A percentile compares a stretch with the other conserved stretches of the same genome.
These are phyloP conservation scores for Drosophila parvula DNA, from an alignment of 1,140 invertebrate species.

Conservation along the genomic window DNA sequence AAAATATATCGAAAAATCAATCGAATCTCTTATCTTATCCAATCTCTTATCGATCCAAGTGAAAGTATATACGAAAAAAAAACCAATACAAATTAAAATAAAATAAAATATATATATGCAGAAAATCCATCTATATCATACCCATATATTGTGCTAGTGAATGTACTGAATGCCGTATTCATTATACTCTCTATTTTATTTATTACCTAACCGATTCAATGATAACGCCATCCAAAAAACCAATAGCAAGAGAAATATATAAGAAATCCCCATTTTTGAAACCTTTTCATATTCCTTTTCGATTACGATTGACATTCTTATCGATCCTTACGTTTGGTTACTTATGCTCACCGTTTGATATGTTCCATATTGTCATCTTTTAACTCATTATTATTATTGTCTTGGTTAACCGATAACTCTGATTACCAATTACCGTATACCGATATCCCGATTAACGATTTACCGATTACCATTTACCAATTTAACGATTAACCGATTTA, in stretches of 20 bases:
- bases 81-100: conserved; percentile 25
- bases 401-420: conserved; percentile 33
- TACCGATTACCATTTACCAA: neutral
- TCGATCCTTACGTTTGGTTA: conserved; percentile 39
- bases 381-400: conserved; percentile 40
- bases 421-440: conserved; percentile 20
- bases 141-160: conserved; percentile 83
- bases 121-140: conserved; percentile 74
- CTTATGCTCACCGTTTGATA: conserved; percentile 51
- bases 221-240: conserved; percentile 65
- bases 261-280: conserved; percentile 30
- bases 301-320: conserved; percentile 46
- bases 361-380: conserved; percentile 32
- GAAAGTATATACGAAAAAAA: conserved; percentile 46
- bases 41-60: conserved; percentile 52
- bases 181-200: conserved; percentile 81
- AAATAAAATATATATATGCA: conserved; percentile 36
- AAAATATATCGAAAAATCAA: conserved; percentile 37
- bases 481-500: conserved; percentile 8
- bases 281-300: conserved; percentile 22
- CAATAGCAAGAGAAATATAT: conserved; percentile 58
- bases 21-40: conserved; percentile 51
- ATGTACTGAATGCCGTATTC: conserved; percentile 84
- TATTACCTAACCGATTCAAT: conserved; percentile 84
- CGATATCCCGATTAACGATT: conserved; percentile 4